Evolutionary conservation across 2,797 vertebrate genomes (phyloP).

Genomic region (Mycteria americana): DNA sequence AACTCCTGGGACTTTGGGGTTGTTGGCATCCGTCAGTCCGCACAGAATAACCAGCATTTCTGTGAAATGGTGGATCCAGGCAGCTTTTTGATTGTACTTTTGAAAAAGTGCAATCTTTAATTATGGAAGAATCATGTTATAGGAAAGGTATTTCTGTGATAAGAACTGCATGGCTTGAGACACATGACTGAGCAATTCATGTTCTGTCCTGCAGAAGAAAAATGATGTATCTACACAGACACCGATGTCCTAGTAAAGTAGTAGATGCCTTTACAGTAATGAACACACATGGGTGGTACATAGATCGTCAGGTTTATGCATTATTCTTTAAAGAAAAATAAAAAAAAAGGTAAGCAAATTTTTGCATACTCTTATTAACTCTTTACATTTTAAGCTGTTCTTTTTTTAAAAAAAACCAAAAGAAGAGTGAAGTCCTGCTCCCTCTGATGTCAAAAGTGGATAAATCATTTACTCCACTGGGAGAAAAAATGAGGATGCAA

Average conservation of each 20-base stretch:
- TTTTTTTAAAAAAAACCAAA: neutral
- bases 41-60: neutral
- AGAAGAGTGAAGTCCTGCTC: neutral
- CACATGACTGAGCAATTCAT: neutral
- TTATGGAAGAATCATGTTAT: neutral
- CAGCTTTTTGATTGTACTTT: neutral
- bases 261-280: neutral
- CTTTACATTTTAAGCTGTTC: neutral
- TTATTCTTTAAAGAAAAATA: neutral
- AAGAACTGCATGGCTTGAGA: neutral
- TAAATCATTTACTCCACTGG: neutral
- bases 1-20: neutral
- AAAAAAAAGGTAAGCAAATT: neutral
- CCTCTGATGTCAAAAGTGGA: neutral
- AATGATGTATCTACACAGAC: neutral
- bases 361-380: neutral
- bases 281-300: neutral
- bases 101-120: neutral
- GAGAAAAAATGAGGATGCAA: neutral
- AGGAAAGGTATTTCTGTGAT: neutral
- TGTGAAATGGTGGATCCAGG: neutral
- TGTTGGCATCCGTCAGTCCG: neutral
- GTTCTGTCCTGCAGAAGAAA: neutral
- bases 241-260: neutral
- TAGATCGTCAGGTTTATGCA: neutral